A percentile compares a stretch with the other conserved stretches of the same genome.
phyloP scores from a whole-genome alignment of 2,797 vertebrate species.

The Siniperca obscura region DNA sequence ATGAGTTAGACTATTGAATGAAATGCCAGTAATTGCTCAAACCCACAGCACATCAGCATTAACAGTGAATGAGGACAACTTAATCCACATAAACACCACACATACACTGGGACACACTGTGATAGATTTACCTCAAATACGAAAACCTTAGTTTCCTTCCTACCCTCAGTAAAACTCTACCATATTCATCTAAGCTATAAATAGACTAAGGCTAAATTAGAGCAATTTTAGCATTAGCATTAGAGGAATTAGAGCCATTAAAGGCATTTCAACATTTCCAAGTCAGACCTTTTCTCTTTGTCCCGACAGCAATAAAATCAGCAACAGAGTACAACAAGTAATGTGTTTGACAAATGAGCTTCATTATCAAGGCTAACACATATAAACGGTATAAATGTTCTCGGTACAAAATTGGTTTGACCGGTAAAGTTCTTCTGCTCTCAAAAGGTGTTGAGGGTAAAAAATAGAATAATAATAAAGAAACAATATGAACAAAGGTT shows the following conservation, averaged over 20 bases:
- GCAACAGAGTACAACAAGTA: constrained; percentile 22
- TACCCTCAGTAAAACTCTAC: constrained; percentile 6
- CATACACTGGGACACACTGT: not conserved
- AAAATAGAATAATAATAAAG: not conserved
- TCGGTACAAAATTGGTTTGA: constrained; percentile 4
- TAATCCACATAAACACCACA: not conserved
- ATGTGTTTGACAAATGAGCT: constrained; percentile 54
- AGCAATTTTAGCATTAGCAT: constrained; percentile 49
- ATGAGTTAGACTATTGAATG: not conserved
- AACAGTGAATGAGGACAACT: not conserved
- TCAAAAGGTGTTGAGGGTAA: not conserved
- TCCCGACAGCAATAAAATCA: constrained; percentile 35
- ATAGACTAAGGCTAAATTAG: constrained; percentile 53
- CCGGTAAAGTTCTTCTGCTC: not conserved
- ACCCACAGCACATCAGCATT: not conserved
- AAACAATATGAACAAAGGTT: not conserved
- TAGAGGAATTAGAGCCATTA: constrained; percentile 49
- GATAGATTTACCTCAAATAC: constrained; percentile 16
- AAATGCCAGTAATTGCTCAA: not conserved
- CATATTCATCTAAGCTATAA: constrained; percentile 28
- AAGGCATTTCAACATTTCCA: constrained; percentile 44
- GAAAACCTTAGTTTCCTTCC: constrained; percentile 1
- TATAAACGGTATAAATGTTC: constrained; percentile 21
- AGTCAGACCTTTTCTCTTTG: constrained; percentile 18
- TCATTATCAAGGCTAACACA: constrained; percentile 47